Evolutionary conservation across 2,888 invertebrate genomes (phyloP), one percentile per base, ranked within the genome.

Genomic region (Dimorphilus gyrociliatus): DNA sequence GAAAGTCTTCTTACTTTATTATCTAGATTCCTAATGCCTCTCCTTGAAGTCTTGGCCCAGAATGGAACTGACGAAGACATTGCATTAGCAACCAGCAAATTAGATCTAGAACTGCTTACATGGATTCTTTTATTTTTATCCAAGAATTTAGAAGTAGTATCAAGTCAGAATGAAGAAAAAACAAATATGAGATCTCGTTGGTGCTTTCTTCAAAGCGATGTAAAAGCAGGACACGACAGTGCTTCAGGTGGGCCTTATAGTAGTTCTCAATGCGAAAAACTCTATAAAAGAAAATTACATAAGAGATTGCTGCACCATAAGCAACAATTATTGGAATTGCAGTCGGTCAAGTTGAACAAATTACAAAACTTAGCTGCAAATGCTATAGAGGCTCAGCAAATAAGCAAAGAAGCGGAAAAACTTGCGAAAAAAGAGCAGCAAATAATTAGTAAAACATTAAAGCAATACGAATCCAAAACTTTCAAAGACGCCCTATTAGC

Each of bases 141-240:
- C 0, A 71, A 77, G 27, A 78, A 78, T 46, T 65, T 81, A 37
- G 78, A 69, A 45, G 51, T 21, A 21, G n/a, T n/a, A n/a, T n/a
- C n/a, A n/a, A n/a, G n/a, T n/a, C n/a, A n/a, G n/a, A n/a, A n/a
- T n/a, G n/a, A n/a, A n/a, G n/a, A n/a, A n/a, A n/a, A n/a, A n/a
- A n/a, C n/a, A n/a, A n/a, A n/a, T n/a, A n/a, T n/a, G 14, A 41
- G 68, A 16, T 69, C 69, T 30, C 73, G 84, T 34, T 86, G 85
- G 85, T 81, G 82, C 60, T 86, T 85, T 68, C 78, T 86, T 52
- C 79, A 81, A 42, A 82, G 81, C 34, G 77, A 77, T n/a, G n/a
- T n/a, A 57, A 68, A 67, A 51, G 72, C 50, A 55, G 72, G 59
- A 69, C 45, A 45, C 19, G 40, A 30, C 27, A 38, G 32, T 19